A percentile compares a stretch with the other conserved stretches of the same genome.
phyloP scores from a whole-genome alignment of 2,113 vertebrate species.

The Poeciliopsis prolifica region DNA sequence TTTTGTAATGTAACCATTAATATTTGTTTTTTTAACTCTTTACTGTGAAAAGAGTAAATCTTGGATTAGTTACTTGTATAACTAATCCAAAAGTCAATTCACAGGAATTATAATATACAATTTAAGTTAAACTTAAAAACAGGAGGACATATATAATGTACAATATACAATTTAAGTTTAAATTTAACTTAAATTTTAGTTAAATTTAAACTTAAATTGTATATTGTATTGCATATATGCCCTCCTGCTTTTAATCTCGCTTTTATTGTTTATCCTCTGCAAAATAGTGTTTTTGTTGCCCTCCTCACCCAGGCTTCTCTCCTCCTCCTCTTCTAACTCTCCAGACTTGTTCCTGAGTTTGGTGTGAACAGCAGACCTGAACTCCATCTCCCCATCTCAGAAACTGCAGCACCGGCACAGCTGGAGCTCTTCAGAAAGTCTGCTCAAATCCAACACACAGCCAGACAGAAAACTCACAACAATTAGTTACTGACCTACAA shows the following conservation, averaged over 20 bases:
- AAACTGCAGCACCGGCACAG: slow-evolving; percentile 37
- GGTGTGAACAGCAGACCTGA: slow-evolving; percentile 17
- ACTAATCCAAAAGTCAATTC: no score
- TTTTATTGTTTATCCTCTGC: slow-evolving; percentile 33
- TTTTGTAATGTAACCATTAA: not conserved
- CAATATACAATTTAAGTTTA: no score
- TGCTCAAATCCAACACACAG: slow-evolving; percentile 16
- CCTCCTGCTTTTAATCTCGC: not conserved
- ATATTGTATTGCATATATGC: no score
- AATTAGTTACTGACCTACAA: slow-evolving; percentile 23
- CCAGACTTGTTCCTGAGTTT: slow-evolving; percentile 64
- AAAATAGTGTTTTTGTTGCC: slow-evolving; percentile 45
- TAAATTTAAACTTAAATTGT: no score
- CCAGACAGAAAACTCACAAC: no score
- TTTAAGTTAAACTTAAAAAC: no score
- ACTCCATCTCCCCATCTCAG: slow-evolving; percentile 19
- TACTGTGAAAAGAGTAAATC: not conserved
- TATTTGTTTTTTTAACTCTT: not conserved
- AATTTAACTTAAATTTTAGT: no score
- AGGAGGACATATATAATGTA: no score
- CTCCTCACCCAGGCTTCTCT: slow-evolving; percentile 30
- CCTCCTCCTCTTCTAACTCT: slow-evolving; percentile 29
- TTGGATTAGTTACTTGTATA: no score
- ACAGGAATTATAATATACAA: no score
- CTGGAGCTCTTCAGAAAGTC: slow-evolving; percentile 63